Conservation (phyloP, 2,888 invertebrate genomes). For the Lycophotia porphyrea region DNA sequence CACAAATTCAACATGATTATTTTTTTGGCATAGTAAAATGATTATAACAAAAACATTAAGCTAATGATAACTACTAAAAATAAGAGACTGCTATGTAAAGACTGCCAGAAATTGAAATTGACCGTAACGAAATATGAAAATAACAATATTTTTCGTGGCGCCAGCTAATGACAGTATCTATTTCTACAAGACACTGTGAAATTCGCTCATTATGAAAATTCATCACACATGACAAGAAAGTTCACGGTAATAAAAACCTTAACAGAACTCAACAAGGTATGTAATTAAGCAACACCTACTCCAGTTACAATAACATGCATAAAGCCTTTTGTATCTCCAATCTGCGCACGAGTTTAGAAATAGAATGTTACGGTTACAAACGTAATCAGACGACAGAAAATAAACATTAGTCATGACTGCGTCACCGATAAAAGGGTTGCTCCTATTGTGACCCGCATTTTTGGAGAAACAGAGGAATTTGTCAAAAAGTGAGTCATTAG, state of each 20-base stretch:
- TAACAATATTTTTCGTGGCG: constrained; percentile 12
- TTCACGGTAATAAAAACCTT: constrained; percentile 3
- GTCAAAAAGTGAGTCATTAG: constrained; percentile 14
- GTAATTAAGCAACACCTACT: constrained; percentile 9
- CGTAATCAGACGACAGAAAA: constrained; percentile 39
- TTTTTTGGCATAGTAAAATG: not conserved
- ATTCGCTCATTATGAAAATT: constrained; percentile 12
- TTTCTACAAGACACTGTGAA: constrained; percentile 4
- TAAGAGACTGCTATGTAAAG: not conserved
- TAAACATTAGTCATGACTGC: constrained; percentile 40
- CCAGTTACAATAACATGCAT: constrained; percentile 5
- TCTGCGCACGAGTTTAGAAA: constrained; percentile 40
- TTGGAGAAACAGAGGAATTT: not conserved
- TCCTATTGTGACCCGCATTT: constrained; percentile 24
- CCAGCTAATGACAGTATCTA: constrained; percentile 12
- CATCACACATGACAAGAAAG: not conserved
- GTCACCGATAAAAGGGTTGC: constrained; percentile 11
- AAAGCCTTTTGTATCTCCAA: constrained; percentile 38
- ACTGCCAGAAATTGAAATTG: constrained; percentile 36
- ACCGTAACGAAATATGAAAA: constrained; percentile 36
- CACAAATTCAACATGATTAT: not conserved
- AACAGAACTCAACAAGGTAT: not conserved
- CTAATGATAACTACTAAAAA: not conserved
- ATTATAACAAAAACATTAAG: not conserved
- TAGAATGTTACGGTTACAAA: constrained; percentile 38